Conservation (phyloP, 92 coral and sea anemone genomes). For the Siderastrea siderea region DNA sequence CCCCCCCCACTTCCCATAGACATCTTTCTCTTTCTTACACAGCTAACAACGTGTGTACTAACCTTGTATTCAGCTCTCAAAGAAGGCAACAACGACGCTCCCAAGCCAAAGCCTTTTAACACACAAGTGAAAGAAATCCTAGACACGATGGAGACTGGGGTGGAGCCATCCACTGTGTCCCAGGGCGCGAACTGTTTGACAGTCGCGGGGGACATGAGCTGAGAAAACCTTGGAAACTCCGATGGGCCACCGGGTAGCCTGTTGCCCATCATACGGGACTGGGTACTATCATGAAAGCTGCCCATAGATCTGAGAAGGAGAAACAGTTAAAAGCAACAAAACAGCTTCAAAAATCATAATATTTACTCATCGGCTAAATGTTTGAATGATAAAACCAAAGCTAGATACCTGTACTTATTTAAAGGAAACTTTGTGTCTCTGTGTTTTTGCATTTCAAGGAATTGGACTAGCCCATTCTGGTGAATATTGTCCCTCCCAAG, state of each 20-base stretch:
- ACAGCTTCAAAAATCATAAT: not conserved
- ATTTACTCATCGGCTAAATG: no score
- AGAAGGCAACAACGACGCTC: constrained; percentile 96
- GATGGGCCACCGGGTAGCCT: constrained; percentile 78
- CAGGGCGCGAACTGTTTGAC: constrained; percentile 65
- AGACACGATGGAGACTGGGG: constrained; percentile 65
- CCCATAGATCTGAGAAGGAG: constrained; percentile 75
- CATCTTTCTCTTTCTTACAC: not conserved
- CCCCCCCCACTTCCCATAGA: not conserved
- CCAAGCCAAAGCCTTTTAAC: constrained; percentile 88
- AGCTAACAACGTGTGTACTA: not conserved
- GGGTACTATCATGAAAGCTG: constrained; percentile 71
- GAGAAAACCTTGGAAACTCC: constrained; percentile 75
- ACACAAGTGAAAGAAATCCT: constrained; percentile 80
- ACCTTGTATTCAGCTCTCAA: constrained; percentile 96
- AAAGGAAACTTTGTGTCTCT: no score
- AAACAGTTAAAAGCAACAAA: not conserved
- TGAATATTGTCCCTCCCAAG: no score
- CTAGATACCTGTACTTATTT: no score
- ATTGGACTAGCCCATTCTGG: no score
- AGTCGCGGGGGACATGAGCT: constrained; percentile 78
- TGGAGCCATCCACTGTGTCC: constrained; percentile 75
- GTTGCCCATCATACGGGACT: constrained; percentile 60
- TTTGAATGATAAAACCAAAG: no score
- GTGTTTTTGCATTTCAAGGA: no score